Evolutionary conservation across 2,797 vertebrate species (phyloP), one percentile per base, ranked within the genome.

Genomic region (Furcifer pardalis): DNA sequence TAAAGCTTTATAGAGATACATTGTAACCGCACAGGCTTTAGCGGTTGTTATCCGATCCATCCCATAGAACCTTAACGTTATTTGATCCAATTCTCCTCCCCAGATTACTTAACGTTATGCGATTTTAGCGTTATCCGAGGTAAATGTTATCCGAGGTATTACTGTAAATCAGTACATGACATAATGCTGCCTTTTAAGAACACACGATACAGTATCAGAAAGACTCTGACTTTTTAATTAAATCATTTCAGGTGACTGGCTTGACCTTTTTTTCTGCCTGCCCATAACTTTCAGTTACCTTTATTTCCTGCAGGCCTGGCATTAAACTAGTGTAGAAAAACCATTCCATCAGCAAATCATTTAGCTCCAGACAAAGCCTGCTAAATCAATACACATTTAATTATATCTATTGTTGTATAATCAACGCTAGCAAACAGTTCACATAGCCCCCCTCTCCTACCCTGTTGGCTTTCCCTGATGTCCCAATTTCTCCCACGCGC

Each of bases 171-270:
- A 56, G 52, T 56, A 56, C 21, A 56, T 69, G 46, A 52, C 30
- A 12, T 5, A 4, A 59, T 40, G 17, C 66, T 59, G 27, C 35
- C 13, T 82, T 73, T 82, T 77, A n/a, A 35, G 89, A 90, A 23
- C 60, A 25, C 4, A 52, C 63, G 77, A 30, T 87, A n/a, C n/a
- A n/a, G n/a, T n/a, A 91, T 91, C 60, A 82, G 82, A 89, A 91
- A 92, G 85, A 85, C 94, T 90, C 90, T 90, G 89, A 89, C 88
- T 87, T 89, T 87, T 91, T 92, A 79, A 86, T 63, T 76, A 93
- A 94, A 91, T 84, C 66, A 84, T 60, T 85, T 89, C 65, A 59
- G 32, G 9, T 78, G n/a, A 30, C 10, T 32, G 59, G n/a, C n/a
- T n/a, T n/a, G n/a, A n/a, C n/a, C n/a, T n/a, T n/a, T n/a, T 72